A percentile compares a stretch with the other conserved stretches of the same genome.
These are phyloP conservation scores for Girardinus metallicus DNA, from an alignment of 2,797 vertebrate genomes.

Conservation along the genomic window DNA sequence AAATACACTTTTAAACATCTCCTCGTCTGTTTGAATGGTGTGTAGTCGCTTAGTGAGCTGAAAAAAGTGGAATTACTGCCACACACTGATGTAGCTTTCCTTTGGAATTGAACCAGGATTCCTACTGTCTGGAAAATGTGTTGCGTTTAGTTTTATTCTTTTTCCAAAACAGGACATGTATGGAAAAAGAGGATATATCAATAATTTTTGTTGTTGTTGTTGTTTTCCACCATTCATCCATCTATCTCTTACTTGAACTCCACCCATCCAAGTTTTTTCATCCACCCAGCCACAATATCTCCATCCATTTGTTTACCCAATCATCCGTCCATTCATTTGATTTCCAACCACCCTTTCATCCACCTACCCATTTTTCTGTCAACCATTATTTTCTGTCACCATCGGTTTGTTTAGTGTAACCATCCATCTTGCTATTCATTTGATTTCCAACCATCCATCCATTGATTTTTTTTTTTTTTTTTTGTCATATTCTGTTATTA, in stretches of 20 bases:
- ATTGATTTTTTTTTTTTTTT: not conserved
- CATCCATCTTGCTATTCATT: not conserved
- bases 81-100: not conserved
- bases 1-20: too few relatives aligned
- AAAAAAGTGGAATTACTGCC: not conserved
- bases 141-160: not conserved
- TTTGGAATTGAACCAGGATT: not conserved
- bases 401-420: not conserved
- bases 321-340: not conserved
- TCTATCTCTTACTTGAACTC: not conserved
- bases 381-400: not conserved
- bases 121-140: not conserved
- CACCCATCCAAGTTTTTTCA: not conserved
- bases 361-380: not conserved
- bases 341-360: not conserved
- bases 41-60: not conserved
- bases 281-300: not conserved
- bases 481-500: not conserved
- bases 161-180: not conserved
- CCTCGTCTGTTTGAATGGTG: not conserved
- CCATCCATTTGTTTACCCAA: not conserved
- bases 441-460: not conserved
- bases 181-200: not conserved
- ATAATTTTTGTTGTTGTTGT: not conserved
- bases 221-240: not conserved